Conservation (phyloP, 2,797 vertebrate genomes). For the Salarias fasciatus region DNA sequence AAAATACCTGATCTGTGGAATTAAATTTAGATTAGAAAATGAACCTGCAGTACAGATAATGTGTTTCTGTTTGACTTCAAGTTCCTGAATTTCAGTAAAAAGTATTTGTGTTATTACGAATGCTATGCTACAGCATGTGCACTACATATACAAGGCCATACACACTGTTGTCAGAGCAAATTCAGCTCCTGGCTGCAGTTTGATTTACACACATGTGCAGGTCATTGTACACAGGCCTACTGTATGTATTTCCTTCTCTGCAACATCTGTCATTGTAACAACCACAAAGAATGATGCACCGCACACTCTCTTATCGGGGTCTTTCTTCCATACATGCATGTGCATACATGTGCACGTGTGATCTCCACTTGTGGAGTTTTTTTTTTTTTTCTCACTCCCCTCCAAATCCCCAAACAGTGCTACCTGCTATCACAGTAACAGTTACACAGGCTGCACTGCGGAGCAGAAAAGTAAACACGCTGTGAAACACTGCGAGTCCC, state of each 20-base stretch:
- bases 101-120: conserved; percentile 2
- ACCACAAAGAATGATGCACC: conserved; percentile 31
- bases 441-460: conserved; percentile 48
- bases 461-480: conserved; percentile 68
- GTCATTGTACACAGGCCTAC: conserved; percentile 28
- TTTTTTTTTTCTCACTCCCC: conserved; percentile 33
- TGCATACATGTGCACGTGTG: no score
- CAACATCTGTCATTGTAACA: conserved; percentile 69
- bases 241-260: conserved; percentile 32
- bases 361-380: no score
- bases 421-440: conserved; percentile 57
- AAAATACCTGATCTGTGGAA: no score
- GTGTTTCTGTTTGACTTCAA: no score
- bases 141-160: conserved; percentile 6
- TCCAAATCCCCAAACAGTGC: conserved; percentile 58
- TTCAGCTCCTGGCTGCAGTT: conserved; percentile 13
- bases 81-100: background rate
- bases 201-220: conserved; percentile 58
- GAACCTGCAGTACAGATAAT: no score
- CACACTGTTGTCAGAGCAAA: conserved; percentile 24
- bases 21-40: no score
- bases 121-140: background rate
- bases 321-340: background rate
- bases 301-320: conserved; percentile 8
- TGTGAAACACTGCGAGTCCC: conserved; percentile 54